Evolutionary conservation across 2,113 vertebrate genomes (phyloP), one percentile per base, ranked within the genome.

Genomic region (Grantiella picta): DNA sequence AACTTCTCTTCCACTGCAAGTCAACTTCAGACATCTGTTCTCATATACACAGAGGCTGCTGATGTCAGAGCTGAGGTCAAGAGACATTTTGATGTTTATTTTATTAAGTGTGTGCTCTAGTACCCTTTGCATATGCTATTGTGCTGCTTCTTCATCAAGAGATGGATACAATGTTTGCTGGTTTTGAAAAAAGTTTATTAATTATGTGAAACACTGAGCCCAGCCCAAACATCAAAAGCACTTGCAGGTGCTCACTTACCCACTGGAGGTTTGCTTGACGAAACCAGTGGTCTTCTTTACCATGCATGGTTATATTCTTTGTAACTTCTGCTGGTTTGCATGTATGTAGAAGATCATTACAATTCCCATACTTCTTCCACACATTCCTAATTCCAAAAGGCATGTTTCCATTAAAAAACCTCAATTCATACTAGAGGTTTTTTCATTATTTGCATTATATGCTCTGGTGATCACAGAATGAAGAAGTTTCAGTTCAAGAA

Each of bases 211-310:
- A 91, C 57, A 60, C 45, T 68, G 65, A 76, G 78, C 84, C 87
- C 78, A 95, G 53, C 89, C 66, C 91, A 89, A 54, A 91, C 54
- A 91, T 94, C 93, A 97, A 85, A 96, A 96, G 89, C 45, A 69
- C 18, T 57, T 82, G 53, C 42, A 65, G 75, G 49, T 95, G 57
- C 82, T 94, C 45, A 77, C 54, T 33, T 92, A 92, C 61, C 61
- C 42, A 79, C 72, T 92, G 81, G 45, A 85, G 45, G 31, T 71
- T 92, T 91, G 27, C 66, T 65, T 92, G 77, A 91, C 17, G 56
- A 90, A 75, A 63, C 19, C 23, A 61, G 45, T 20, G 25, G 76
- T 94, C 53, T 85, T 54, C 52, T 84, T 24, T 75, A 33, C 49
- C 57, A 49, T 77, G 59, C 36, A 35, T 65, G 36, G 69, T 29